Evolutionary conservation across 2,888 invertebrate genomes (phyloP), one percentile per base, ranked within the genome.

Genomic region (Caenorhabditis sinica): DNA sequence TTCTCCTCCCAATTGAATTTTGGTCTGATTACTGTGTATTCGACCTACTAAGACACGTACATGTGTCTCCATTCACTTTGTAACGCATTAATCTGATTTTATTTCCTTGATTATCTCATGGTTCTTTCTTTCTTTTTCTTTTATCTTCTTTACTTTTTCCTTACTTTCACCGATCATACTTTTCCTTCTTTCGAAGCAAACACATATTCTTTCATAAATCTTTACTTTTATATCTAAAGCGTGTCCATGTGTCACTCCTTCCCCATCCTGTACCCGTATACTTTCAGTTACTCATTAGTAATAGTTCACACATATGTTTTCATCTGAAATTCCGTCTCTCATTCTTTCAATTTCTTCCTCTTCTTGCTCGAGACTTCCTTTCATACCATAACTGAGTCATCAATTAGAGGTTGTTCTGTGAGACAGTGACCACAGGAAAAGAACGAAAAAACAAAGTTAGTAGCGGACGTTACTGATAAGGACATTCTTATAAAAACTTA

Each of bases 41-140:
- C 65, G 65, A 65, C 65, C 65, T 65, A 65, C 65, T 45, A 65
- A 65, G 65, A 25, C n/a, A 17, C 33, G 30, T 45, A 11, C 45
- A 13, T 20, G 60, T 30, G n/a, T 66, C 28, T 66, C 33, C 53
- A 23, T n/a, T 49, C 51, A 68, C 49, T 69, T 69, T 69, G 69
- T 56, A 56, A 69, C 56, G 56, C 53, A 69, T 56, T 56, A 69
- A 56, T 69, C 69, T 69, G 69, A 51, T 69, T 69, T 69, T 53
- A 69, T 56, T 69, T 69, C 69, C 56, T 69, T 69, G 69, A 56
- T 69, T 56, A 69, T 56, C 69, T 69, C 15, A 53, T 61, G 33
- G 45, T 65, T 65, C 65, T 40, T 63, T 23, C 15, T 30, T 20
- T 53, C 15, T 23, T n/a, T 33, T 17, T 36, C 36, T 8, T 61